Conservation (phyloP, 2,113 vertebrate genomes). For the Illadopsis cleaveri region DNA sequence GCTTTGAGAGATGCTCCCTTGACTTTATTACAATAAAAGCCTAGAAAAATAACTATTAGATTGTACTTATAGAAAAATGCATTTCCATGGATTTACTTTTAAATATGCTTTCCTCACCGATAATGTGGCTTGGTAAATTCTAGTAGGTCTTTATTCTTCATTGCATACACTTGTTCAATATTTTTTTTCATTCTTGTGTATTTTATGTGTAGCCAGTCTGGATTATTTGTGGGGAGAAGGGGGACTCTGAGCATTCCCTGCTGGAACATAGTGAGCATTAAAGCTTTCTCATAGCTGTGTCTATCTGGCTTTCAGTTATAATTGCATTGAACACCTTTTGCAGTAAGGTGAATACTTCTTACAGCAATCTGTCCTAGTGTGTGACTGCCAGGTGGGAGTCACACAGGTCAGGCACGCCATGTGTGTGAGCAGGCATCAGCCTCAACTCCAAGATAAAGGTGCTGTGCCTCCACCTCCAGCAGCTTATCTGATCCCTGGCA, state of each 20-base stretch:
- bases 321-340: background rate
- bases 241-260: background rate
- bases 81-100: background rate
- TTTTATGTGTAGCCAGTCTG: background rate
- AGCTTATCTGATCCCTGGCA: background rate
- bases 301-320: background rate
- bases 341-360: background rate
- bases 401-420: rapidly evolving
- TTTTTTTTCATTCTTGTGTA: background rate
- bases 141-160: background rate
- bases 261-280: background rate
- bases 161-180: background rate
- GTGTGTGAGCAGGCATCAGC: background rate
- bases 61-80: background rate
- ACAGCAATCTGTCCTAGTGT: background rate
- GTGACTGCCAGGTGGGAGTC: background rate
- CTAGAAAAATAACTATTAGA: background rate
- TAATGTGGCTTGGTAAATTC: background rate
- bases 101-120: background rate
- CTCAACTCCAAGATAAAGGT: background rate
- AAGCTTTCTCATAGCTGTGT: background rate
- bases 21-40: background rate
- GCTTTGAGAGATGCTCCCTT: background rate
- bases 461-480: background rate
- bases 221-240: background rate